phyloP scores from a whole-genome alignment of 2,888 invertebrate species.

The Dryococelus australis region DNA sequence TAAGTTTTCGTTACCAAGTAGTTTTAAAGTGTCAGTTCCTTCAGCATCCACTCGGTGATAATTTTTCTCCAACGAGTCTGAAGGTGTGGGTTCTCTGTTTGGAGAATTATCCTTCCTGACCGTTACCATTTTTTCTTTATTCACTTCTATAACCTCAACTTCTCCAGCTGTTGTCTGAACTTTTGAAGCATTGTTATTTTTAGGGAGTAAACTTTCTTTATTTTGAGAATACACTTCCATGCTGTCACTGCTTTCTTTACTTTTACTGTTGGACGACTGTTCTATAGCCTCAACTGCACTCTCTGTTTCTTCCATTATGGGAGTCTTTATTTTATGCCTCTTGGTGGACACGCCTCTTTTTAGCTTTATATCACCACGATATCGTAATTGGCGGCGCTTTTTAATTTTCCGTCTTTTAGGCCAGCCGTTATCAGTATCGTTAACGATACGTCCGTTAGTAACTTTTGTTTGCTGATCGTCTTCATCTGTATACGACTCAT shows the following conservation, averaged over 20 bases:
- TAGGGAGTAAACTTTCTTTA: constrained; percentile 43
- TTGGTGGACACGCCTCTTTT: constrained; percentile 26
- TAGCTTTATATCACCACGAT: background rate
- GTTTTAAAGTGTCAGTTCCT: background rate
- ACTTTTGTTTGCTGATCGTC: constrained; percentile 20
- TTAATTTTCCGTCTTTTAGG: constrained; percentile 30
- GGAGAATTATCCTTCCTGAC: background rate
- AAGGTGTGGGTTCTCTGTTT: constrained; percentile 7
- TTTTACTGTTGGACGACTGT: constrained; percentile 34
- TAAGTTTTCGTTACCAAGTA: background rate
- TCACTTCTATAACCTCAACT: constrained; percentile 26
- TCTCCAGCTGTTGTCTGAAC: constrained; percentile 24
- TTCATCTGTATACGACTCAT: constrained; percentile 42
- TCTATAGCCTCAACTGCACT: constrained; percentile 46
- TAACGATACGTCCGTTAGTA: background rate
- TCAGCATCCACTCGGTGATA: background rate
- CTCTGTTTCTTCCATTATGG: constrained; percentile 54
- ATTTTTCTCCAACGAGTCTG: constrained; percentile 34
- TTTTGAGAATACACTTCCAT: constrained; percentile 42
- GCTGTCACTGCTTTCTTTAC: background rate
- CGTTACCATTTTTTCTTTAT: background rate
- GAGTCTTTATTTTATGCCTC: constrained; percentile 52
- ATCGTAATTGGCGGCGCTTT: background rate
- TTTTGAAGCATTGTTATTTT: constrained; percentile 36
- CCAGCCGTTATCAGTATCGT: constrained; percentile 19